A percentile compares a stretch with the other conserved stretches of the same genome.
Evolutionary conservation across 1,140 invertebrate species (phyloP).

Genomic region (Macrostomum lignano): DNA sequence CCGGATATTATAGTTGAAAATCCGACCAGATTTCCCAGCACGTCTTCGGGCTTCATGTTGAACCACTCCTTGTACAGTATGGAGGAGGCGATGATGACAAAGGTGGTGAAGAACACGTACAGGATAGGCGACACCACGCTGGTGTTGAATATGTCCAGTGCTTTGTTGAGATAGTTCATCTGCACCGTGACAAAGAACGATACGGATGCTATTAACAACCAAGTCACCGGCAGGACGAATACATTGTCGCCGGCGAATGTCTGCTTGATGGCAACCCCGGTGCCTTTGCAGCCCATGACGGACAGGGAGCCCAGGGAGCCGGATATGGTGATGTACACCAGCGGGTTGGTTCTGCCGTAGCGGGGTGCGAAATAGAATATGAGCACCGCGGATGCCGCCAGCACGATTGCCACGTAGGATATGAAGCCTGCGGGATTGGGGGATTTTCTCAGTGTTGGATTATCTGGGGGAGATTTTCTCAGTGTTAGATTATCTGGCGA

Average conservation of each 20-base stretch:
- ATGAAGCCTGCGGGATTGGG: conserved; percentile 35
- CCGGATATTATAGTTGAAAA: conserved; percentile 57
- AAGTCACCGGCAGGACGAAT: conserved; percentile 1
- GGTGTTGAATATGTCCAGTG: conserved; percentile 68
- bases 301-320: conserved; percentile 66
- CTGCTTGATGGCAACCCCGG: conserved; percentile 54
- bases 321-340: conserved; percentile 58
- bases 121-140: conserved; percentile 77
- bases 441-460: too few relatives aligned
- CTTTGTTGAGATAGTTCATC: conserved; percentile 70
- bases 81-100: conserved; percentile 56
- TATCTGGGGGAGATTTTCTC: too few relatives aligned
- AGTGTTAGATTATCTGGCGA: too few relatives aligned
- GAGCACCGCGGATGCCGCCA: conserved; percentile 37
- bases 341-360: conserved; percentile 51
- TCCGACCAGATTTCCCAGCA: conserved; percentile 58
- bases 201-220: not conserved
- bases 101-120: conserved; percentile 79
- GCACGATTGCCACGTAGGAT: conserved; percentile 42
- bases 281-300: conserved; percentile 70
- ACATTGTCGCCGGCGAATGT: conserved; percentile 35
- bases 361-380: conserved; percentile 36
- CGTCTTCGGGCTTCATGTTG: conserved; percentile 40
- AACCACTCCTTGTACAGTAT: conserved; percentile 53
- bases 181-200: conserved; percentile 29